Base-by-base conservation (phyloP, 2,113 vertebrate species). In the Ameiurus melas region DNA sequence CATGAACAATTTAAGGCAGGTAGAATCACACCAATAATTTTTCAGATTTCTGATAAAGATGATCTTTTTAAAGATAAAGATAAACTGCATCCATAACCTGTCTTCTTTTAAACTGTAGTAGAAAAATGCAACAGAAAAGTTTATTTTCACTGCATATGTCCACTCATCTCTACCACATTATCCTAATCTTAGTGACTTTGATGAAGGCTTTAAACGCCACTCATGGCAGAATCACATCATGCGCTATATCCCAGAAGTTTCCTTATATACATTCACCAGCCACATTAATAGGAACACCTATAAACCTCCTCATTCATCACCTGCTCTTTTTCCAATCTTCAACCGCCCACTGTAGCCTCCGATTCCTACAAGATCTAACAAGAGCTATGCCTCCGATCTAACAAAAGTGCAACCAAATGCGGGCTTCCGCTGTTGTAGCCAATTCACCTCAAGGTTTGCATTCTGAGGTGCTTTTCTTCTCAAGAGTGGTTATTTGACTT, bases 1-100 rank as follows among this genome's bases (percentile, higher is more conserved):
- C 82, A 73, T 57, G 70, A 80, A 86, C 60, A 87, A 58, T 86
- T 90, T 82, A 19, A 79, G 1, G 51, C 2, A 68, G 64, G 64
- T 68, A 73, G 17, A 73, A 36, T 80, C 78, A 33, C 4, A 4
- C 3, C 78, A 55, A 5, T 19, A 14, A 19, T 55, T 78, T 30
- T 77, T 79, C 60, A 86, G 79, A 85, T 64, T 51, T 80, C 3
- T 79, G 14, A 47, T 47, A 43, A 39, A 39, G 36, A 2, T 39
- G 36, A 39, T 39, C 36, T 39, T 39, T 39, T 39, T 39, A 39
- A 39, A 39, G 13, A 43, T 43, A 43, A 43, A 43, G 19, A 47
- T 14, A 71, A 64, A 85, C 13, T 55, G 47, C 7, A 55, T 9
- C 13, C 33, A 58, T 58, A n/a, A 80, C 51, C 10, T 7, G 1